These are phyloP conservation scores for Agrotis ipsilon DNA, from an alignment of 2,888 invertebrate genomes.

Conservation along the genomic window DNA sequence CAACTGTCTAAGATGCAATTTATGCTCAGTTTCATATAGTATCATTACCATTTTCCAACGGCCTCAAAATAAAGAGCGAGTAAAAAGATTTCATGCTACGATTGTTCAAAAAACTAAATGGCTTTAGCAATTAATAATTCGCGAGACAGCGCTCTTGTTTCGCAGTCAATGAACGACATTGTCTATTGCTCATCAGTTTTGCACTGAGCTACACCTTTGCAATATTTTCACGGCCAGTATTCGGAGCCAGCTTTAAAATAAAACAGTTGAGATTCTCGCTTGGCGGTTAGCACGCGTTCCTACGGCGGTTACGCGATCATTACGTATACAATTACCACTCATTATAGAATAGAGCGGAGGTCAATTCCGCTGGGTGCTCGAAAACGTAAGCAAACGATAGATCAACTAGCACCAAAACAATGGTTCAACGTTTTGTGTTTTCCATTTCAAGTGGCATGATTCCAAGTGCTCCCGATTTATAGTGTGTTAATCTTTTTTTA, in stretches of 20 bases:
- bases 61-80: constrained; percentile 39
- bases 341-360: constrained; percentile 62
- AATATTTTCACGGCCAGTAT: constrained; percentile 85
- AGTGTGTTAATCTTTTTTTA: constrained; percentile 41
- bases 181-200: constrained; percentile 77
- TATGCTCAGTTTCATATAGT: not conserved
- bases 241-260: constrained; percentile 86
- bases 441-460: constrained; percentile 49
- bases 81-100: constrained; percentile 64
- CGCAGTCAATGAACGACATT: constrained; percentile 85
- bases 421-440: constrained; percentile 43
- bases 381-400: constrained; percentile 55
- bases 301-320: constrained; percentile 72
- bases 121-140: constrained; percentile 67
- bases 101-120: constrained; percentile 63
- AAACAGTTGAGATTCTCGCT: constrained; percentile 87
- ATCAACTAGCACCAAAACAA: constrained; percentile 15
- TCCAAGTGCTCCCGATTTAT: constrained; percentile 56
- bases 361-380: constrained; percentile 54
- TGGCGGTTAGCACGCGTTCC: constrained; percentile 80
- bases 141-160: constrained; percentile 64
- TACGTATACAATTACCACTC: constrained; percentile 76
- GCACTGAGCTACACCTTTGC: constrained; percentile 81
- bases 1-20: not conserved
- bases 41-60: constrained; percentile 27